A percentile compares a stretch with the other conserved stretches of the same genome.
phyloP scores from a whole-genome alignment of 2,888 invertebrate species.

The Idaea aversata region DNA sequence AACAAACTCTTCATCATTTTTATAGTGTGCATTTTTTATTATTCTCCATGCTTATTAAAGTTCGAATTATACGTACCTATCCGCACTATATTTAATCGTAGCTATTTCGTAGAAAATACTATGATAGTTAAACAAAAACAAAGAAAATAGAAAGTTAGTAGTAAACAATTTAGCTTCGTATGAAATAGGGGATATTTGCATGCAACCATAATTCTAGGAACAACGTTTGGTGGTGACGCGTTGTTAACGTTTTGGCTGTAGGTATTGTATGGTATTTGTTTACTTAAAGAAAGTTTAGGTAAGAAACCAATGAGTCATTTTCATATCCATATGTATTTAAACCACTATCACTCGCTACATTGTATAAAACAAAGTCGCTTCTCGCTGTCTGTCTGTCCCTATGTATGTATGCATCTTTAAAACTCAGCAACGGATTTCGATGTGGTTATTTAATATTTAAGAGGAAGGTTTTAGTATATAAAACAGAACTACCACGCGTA shows the following conservation, averaged over 20 bases:
- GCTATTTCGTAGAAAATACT: background rate
- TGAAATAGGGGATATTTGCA: background rate
- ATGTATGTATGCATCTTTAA: too few relatives aligned
- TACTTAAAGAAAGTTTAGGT: too few relatives aligned
- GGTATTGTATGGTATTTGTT: background rate
- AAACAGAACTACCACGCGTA: too few relatives aligned
- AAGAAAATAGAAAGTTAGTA: background rate
- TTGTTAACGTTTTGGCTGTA: background rate
- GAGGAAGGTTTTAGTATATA: too few relatives aligned
- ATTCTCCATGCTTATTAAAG: background rate
- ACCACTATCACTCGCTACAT: too few relatives aligned
- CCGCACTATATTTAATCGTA: background rate
- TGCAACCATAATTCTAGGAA: background rate
- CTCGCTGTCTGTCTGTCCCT: too few relatives aligned
- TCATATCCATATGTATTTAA: too few relatives aligned
- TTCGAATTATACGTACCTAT: background rate
- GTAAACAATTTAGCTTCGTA: background rate
- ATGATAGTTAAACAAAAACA: background rate
- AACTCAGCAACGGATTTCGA: too few relatives aligned
- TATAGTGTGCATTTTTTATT: background rate
- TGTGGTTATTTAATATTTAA: too few relatives aligned
- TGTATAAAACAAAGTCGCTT: too few relatives aligned
- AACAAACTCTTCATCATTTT: too few relatives aligned
- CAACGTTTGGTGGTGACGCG: background rate
- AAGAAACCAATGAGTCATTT: too few relatives aligned